Conservation (phyloP, 2,797 vertebrate genomes). For the Cynopterus sphinx region DNA sequence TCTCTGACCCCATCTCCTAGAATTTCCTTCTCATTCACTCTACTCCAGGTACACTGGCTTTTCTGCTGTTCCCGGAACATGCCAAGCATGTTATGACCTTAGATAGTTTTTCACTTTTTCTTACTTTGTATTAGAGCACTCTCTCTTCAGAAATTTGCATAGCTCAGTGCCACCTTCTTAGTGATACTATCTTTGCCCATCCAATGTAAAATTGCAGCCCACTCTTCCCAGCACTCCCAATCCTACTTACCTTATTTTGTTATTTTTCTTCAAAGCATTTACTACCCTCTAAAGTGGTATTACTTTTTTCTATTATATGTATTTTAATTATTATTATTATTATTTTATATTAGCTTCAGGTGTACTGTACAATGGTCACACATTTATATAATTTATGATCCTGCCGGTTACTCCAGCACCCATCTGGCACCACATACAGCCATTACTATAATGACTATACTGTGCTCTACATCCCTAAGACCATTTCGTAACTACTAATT, state of each 20-base stretch:
- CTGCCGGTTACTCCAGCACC: too few species aligned
- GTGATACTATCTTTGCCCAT: background rate
- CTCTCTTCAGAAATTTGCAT: background rate
- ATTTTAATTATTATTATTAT: too few species aligned
- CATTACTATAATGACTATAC: too few species aligned
- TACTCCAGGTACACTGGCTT: background rate
- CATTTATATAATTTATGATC: too few species aligned
- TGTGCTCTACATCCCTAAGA: too few species aligned
- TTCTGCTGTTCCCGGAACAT: background rate
- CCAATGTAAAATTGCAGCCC: background rate
- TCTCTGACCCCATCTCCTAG: background rate
- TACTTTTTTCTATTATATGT: background rate
- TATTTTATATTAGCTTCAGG: too few species aligned
- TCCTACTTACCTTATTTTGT: background rate
- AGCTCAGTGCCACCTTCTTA: background rate
- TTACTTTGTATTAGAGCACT: background rate
- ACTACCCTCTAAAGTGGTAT: background rate
- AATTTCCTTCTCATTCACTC: background rate
- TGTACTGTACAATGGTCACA: too few species aligned
- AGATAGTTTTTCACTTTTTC: background rate
- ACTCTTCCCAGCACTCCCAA: background rate
- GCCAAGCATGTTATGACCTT: background rate
- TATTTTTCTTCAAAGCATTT: background rate
- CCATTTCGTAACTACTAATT: too few species aligned
- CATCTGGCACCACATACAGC: too few species aligned